Percentiles rank a stretch among this genome's conserved stretches.
Evolutionary conservation across 2,888 invertebrate species (phyloP).

Genomic region (Entomobrya proxima): DNA sequence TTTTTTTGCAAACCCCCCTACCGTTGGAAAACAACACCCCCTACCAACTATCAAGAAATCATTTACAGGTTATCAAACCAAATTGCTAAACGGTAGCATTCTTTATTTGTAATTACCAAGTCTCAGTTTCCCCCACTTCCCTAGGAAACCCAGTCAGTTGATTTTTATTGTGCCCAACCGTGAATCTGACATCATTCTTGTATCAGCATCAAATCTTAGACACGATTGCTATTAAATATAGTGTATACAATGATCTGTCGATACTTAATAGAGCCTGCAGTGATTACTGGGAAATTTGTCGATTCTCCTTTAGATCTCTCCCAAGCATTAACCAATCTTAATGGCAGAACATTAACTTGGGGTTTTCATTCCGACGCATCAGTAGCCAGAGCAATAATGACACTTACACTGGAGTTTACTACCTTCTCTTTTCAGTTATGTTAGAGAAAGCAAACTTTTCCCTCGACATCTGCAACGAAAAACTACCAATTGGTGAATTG

Average conservation of each 20-base stretch:
- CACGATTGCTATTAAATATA: not conserved
- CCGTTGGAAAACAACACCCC: not conserved
- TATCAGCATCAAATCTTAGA: not conserved
- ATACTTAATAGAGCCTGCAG: not conserved
- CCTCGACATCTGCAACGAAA: not conserved
- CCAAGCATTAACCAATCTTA: not conserved
- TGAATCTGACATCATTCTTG: not conserved
- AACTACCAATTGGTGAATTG: not conserved
- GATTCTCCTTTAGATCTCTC: not conserved
- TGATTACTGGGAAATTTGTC: slow-evolving; percentile 2
- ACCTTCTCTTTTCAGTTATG: not conserved
- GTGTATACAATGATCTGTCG: not conserved
- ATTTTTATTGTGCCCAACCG: not conserved
- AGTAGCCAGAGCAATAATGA: not conserved
- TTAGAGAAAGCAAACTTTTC: not conserved
- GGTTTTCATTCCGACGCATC: not conserved
- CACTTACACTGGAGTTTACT: not conserved
- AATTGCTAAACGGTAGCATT: not conserved
- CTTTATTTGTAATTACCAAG: too few species aligned
- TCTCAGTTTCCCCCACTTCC: too few species aligned
- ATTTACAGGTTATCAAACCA: not conserved
- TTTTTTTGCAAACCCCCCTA: too few species aligned
- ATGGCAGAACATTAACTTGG: not conserved
- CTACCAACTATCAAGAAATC: not conserved
- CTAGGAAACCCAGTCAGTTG: slow-evolving; percentile 26